A percentile compares a stretch with the other conserved stretches of the same genome.
These are phyloP conservation scores for Byasa hedistus DNA, from an alignment of 2,888 invertebrate genomes.

Conservation along the genomic window DNA sequence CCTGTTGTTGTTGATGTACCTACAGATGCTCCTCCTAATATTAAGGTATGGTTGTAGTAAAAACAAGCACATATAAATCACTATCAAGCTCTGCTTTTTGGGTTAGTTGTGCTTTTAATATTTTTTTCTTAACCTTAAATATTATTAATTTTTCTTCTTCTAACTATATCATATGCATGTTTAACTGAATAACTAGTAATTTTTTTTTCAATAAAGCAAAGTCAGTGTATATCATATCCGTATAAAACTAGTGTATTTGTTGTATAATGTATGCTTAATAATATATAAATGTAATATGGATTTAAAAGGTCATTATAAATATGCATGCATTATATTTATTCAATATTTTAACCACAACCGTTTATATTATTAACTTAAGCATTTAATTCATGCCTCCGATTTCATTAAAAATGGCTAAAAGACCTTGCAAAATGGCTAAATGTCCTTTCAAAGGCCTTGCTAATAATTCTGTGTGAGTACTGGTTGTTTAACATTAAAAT, in stretches of 20 bases:
- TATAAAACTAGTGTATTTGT: too few relatives aligned
- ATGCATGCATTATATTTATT: too few relatives aligned
- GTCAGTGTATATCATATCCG: background rate
- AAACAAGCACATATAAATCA: background rate
- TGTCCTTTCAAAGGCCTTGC: too few relatives aligned
- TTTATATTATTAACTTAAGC: background rate
- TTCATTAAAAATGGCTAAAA: too few relatives aligned
- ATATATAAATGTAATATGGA: too few relatives aligned
- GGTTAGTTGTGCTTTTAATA: slow-evolving; percentile 16
- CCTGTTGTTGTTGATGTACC: slow-evolving; percentile 83
- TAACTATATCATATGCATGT: slow-evolving; percentile 17
- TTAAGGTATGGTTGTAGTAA: slow-evolving; percentile 55
- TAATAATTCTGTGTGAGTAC: background rate
- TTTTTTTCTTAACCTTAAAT: background rate
- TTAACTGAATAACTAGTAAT: background rate
- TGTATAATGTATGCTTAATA: too few relatives aligned
- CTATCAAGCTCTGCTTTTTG: background rate
- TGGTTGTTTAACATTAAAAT: background rate
- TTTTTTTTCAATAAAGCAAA: background rate
- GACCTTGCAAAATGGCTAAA: background rate
- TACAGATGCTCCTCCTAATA: slow-evolving; percentile 73
- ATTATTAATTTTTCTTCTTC: slow-evolving; percentile 6
- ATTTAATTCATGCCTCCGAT: too few relatives aligned
- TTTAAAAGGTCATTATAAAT: too few relatives aligned
- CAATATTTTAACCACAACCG: background rate